Evolutionary conservation across 1,140 invertebrate genomes (phyloP), one percentile per base, ranked within the genome.

Genomic region (Idris sp.): DNA sequence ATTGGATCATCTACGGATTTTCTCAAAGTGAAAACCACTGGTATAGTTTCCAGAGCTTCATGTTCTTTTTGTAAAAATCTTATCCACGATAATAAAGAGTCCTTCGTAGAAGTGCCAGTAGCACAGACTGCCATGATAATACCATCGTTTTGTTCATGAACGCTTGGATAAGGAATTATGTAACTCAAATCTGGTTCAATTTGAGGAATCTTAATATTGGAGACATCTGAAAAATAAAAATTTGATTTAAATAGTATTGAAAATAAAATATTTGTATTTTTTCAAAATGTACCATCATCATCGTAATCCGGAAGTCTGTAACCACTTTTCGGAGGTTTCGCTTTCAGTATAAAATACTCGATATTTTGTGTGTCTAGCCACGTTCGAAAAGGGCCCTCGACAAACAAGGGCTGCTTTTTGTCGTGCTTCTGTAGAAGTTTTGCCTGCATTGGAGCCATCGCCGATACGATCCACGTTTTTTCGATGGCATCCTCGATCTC

Each of bases 81-180:
- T 78, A 99, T 93, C 97, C 97, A 99, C 0, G 95, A 96, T 11
- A 97, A 83, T 1, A 98, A 84, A 0, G 96, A 97, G 87, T 98
- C 95, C 88, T 95, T 91, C 25, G 92, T 93, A 6, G 94, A 96
- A n/a, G 94, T 94, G 58, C 97, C 96, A 58, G 96, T 97, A 10
- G 95, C 94, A 86, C 94, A 96, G 58, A 97, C 88, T 4, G 92
- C 93, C 72, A 96, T 90, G 76, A 98, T 93, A 0, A 93, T 94
- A n/a, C 95, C 95, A 86, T 99, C 96, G 22, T 95, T 91, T 87
- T 99, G 96, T 85, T 98, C 94, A 84, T 99, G 97, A 2, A 98
- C 91, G 7, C 91, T 90, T 8, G 90, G 90, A 18, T 81, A 64
- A 7, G 64, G 65, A 65, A 88, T 86, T 22, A 89, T 48, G 25